Evolutionary conservation across 92 coral and sea anemone genomes (phyloP), one percentile per base, ranked within the genome.

Genomic region (Pocillopora grandis): DNA sequence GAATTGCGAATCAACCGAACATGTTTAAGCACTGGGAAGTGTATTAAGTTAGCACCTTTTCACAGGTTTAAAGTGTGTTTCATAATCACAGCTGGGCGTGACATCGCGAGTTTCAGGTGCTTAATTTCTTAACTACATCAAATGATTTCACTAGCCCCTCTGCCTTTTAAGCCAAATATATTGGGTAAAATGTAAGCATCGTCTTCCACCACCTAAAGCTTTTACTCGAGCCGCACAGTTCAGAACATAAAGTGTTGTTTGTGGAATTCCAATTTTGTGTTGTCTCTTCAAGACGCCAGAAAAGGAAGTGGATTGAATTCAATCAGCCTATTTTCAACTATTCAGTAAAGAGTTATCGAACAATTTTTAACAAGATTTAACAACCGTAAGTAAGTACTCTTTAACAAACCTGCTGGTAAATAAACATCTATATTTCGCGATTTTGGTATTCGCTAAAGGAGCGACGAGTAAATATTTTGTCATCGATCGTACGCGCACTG

Each of bases 381-480:
- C 63, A 75, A 58, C 62, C 42, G n/a, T 23, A 76, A 21, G 79
- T n/a, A 58, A 16, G 48, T 76, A 59, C 37, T 63, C 62, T 36
- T 66, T 70, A 15, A 70, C 59, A n/a, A 80, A 56, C 52, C 19
- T 58, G 36, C 59, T 33, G 69, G 10, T 58, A 81, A 81, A 81
- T 74, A 79, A 8, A n/a, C 37, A 52, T n/a, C 36, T 3, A 48
- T 35, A 9, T 80, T n/a, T 2, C 58, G 85, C 49, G 85, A 81
- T 81, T 5, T 65, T 58, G 77, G 85, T 81, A 81, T 81, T 81
- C 85, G 48, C 42, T 52, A 49, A 59, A 23, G 52, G 52, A 7
- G 52, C 52, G 52, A 42, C 9, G 20, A 35, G 66, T 57, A 81
- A 81, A 81, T 81, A 81, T 81, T 81, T 37, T 23, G 42, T 21